phyloP scores from a whole-genome alignment of 2,888 invertebrate genomes.

The Tromatobia lineatoria region DNA sequence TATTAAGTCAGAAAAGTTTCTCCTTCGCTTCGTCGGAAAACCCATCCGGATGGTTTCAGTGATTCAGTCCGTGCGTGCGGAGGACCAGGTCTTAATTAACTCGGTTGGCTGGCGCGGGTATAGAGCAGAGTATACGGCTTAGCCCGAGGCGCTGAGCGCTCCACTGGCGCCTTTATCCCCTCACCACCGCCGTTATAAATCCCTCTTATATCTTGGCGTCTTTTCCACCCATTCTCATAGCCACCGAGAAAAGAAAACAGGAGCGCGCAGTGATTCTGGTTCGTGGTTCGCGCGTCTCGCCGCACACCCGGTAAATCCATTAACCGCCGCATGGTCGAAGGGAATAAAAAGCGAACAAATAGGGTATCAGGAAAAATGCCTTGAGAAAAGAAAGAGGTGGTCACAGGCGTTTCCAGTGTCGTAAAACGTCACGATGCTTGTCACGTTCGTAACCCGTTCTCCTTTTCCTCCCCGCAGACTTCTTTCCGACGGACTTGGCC shows the following conservation, averaged over 20 bases:
- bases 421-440: constrained; percentile 42
- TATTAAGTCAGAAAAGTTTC: constrained; percentile 64
- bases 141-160: constrained; percentile 4
- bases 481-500: neutral
- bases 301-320: constrained; percentile 50
- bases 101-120: constrained; percentile 52
- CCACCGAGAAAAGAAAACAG: constrained; percentile 45
- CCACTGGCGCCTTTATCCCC: constrained; percentile 54
- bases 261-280: constrained; percentile 51
- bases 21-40: constrained; percentile 5
- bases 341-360: constrained; percentile 27
- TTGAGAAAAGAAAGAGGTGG: constrained; percentile 3
- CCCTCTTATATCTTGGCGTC: constrained; percentile 67
- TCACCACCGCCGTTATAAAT: constrained; percentile 71
- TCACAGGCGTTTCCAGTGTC: constrained; percentile 10
- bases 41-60: constrained; percentile 53
- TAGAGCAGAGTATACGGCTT: constrained; percentile 19
- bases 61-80: constrained; percentile 59
- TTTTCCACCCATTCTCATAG: constrained; percentile 61
- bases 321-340: constrained; percentile 42
- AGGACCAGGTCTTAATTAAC: constrained; percentile 64
- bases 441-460: constrained; percentile 43
- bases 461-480: neutral
- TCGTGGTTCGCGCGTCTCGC: constrained; percentile 24
- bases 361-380: constrained; percentile 9